phyloP scores from a whole-genome alignment of 1,140 invertebrate genomes.

The Diorhabda elongata region DNA sequence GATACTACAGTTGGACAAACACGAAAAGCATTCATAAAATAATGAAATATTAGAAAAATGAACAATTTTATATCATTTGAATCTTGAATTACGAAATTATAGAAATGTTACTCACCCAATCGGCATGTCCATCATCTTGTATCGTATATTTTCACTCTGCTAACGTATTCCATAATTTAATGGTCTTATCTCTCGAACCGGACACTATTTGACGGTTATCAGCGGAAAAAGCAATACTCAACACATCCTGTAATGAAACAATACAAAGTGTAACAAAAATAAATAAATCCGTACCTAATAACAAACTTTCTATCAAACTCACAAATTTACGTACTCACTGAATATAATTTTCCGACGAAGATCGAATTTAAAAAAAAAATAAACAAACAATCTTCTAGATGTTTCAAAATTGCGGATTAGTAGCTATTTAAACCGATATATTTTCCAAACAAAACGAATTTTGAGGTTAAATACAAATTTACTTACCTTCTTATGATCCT shows the following conservation, averaged over 20 bases:
- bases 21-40: too few species aligned
- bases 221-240: conserved; percentile 98
- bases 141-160: conserved; percentile 99
- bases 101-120: conserved; percentile 73
- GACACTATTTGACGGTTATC: conserved; percentile 99
- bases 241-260: conserved; percentile 73
- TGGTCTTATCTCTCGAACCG: conserved; percentile 97
- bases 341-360: conserved; percentile 5
- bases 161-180: conserved; percentile 99
- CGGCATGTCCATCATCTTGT: conserved; percentile 94
- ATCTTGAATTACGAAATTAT: not conserved
- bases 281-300: conserved; percentile 28
- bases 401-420: conserved; percentile 24
- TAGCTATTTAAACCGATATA: not conserved
- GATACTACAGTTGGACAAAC: too few species aligned
- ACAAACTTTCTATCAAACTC: conserved; percentile 20
- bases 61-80: too few species aligned
- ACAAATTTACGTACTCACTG: conserved; percentile 26
- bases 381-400: conserved; percentile 48
- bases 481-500: conserved; percentile 97
- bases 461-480: conserved; percentile 34
- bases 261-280: conserved; percentile 14
- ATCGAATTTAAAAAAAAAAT: not conserved
- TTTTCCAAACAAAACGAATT: not conserved
- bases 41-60: too few species aligned